Base-by-base conservation (phyloP, 2,888 invertebrate species). In the Drosophila prostipennis region DNA sequence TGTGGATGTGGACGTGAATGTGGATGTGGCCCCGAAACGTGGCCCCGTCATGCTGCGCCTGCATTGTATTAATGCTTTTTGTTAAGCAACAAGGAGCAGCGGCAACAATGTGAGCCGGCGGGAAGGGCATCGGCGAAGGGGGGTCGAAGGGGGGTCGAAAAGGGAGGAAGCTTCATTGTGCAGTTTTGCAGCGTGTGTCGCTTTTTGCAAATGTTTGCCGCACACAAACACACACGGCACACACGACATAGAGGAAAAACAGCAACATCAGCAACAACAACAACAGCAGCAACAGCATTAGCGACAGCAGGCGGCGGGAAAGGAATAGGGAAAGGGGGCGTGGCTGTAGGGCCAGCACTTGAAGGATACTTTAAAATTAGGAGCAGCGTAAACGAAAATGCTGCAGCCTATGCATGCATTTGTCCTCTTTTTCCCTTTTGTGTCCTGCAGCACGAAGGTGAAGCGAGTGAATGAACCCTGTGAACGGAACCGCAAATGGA, bases 11-110 rank as follows among this genome's bases (percentile, higher is more conserved):
- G 34, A 59, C 53, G 51, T 36, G 39, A n/a, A 63, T 67, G 57
- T 52, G 48, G 39, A 48, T 70, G 59, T 72, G 64, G 65, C 58
- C 55, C 43, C 67, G 49, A 77, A 77, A 67, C 70, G 79, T 74
- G 63, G 77, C 71, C 83, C 72, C 82, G 82, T 87, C 87, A 87
- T 78, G 85, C 79, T 88, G 84, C 84, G 89, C 88, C 80, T 87
- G 88, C 80, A 86, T 86, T 83, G 87, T 88, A 88, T 85, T 85
- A 85, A 85, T 85, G 89, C 89, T 86, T 85, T 82, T 85, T 88
- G 84, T 85, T 85, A 86, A 85, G 82, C 82, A 81, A 69, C 87
- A 81, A 77, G 81, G 69, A 78, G 71, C 46, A 71, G 68, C 70
- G 46, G 72, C 71, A 54, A 70, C 68, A 67, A 54, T 65, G 68